Conservation (phyloP, 2,113 vertebrate species). For the Gopherus flavomarginatus region DNA sequence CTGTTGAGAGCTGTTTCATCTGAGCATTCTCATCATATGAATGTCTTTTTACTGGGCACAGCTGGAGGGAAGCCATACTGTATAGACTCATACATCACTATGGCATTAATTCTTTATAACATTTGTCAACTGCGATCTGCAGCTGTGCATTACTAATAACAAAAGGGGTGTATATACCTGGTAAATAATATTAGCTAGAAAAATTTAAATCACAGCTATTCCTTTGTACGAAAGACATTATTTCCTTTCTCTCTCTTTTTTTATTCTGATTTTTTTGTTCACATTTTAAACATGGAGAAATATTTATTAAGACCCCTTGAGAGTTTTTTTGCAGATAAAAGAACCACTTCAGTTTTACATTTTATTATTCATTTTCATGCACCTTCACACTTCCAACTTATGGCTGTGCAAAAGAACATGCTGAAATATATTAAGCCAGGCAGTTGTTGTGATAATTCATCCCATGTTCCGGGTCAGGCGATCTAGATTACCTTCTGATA, state of each 20-base stretch:
- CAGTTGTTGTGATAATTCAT: neutral
- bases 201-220: neutral
- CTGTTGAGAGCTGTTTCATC: neutral
- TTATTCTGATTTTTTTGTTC: neutral
- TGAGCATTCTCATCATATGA: neutral
- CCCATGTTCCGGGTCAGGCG: neutral
- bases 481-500: neutral
- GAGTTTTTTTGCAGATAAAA: neutral
- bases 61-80: neutral
- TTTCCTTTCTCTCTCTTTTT: neutral
- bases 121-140: neutral
- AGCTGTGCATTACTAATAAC: neutral
- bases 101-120: neutral
- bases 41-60: neutral
- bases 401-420: neutral
- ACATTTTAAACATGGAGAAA: neutral
- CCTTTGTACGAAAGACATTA: neutral
- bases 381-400: neutral
- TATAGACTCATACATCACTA: neutral
- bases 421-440: neutral
- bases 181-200: neutral
- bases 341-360: neutral
- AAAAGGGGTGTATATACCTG: neutral
- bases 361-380: neutral
- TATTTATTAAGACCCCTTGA: neutral